A percentile compares a stretch with the other conserved stretches of the same genome.
These are phyloP conservation scores for Mastomys coucha DNA, from an alignment of 2,113 vertebrate species.

Conservation along the genomic window DNA sequence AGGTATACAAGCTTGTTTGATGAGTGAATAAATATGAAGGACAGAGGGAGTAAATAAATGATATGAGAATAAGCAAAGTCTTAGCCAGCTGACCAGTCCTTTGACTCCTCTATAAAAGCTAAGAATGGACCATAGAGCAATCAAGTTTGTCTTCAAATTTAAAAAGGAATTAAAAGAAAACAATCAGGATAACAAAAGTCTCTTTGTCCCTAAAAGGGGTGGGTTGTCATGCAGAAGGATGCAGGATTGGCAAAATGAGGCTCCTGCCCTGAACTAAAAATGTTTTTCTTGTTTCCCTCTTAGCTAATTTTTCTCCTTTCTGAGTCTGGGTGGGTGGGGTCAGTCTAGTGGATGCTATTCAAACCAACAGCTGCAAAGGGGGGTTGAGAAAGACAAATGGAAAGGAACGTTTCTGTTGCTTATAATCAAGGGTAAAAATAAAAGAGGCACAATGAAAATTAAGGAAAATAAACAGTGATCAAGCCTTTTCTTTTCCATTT, in stretches of 20 bases:
- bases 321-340: neutral
- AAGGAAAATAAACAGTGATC: slow-evolving; percentile 75
- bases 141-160: slow-evolving; percentile 30
- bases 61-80: slow-evolving; percentile 13
- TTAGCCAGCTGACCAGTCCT: neutral
- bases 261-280: slow-evolving; percentile 42
- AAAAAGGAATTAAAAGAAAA: slow-evolving; percentile 14
- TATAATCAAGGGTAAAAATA: slow-evolving; percentile 77
- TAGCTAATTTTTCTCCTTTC: slow-evolving; percentile 74
- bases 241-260: slow-evolving; percentile 71
- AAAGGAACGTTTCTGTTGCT: slow-evolving; percentile 74
- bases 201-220: neutral
- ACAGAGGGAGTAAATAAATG: slow-evolving; percentile 13
- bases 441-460: slow-evolving; percentile 80
- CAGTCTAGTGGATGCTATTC: slow-evolving; percentile 53
- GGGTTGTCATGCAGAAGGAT: slow-evolving; percentile 52
- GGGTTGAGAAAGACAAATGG: neutral
- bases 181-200: slow-evolving; percentile 33
- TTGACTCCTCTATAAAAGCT: neutral
- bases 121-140: neutral
- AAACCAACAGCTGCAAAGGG: slow-evolving; percentile 68
- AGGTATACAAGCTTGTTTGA: slow-evolving; percentile 6
- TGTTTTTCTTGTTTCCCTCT: slow-evolving; percentile 60
- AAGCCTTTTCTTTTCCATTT: slow-evolving; percentile 82
- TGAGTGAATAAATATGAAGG: slow-evolving; percentile 28